Base-by-base conservation (phyloP, 2,113 vertebrate species). In the Microcebus lehilahytsara region DNA sequence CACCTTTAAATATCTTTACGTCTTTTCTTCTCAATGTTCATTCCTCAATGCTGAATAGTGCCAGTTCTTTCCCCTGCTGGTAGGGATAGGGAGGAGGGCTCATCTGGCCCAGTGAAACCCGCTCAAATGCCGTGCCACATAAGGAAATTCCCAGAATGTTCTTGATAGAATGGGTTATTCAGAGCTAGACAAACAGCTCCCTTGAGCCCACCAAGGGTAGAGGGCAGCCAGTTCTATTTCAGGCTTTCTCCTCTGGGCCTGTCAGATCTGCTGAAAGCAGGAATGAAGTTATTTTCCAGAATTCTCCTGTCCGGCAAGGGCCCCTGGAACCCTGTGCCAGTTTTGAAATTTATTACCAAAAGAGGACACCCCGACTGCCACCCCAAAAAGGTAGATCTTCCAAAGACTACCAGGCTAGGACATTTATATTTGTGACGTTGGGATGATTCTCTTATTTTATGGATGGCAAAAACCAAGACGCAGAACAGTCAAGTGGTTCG, bases 191-290 rank as follows among this genome's bases (percentile, higher is more conserved):
- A 94, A 93, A 91, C 42, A 79, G 83, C 56, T 96, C 93, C 80
- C 97, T 95, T 58, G 97, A 94, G 93, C 67, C 89, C 4, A 3
- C 14, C 4, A 42, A 93, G 49, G 67, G 84, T 71, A 37, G 46
- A 96, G 85, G 89, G 71, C 93, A 92, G 96, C 79, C 90, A 91
- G 56, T 34, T 96, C 96, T 97, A 97, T 98, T 98, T 97, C n/a
- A 62, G 81, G 72, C 85, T 78, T 89, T 72, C 16, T 92, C 71
- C 78, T 72, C 49, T 78, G 49, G 25, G 77, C 85, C 72, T 42
- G 66, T 81, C 94, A 91, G 40, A 81, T 95, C 27, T 92, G 51
- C 75, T 58, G 23, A 97, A 92, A 90, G 69, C 60, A 93, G n/a
- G 23, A 95, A 91, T 91, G n/a, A 92, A 62, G 49, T n/a, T 72